Evolutionary conservation across 2,888 invertebrate genomes (phyloP), one percentile per base, ranked within the genome.

Genomic region (Tetropium fuscum): DNA sequence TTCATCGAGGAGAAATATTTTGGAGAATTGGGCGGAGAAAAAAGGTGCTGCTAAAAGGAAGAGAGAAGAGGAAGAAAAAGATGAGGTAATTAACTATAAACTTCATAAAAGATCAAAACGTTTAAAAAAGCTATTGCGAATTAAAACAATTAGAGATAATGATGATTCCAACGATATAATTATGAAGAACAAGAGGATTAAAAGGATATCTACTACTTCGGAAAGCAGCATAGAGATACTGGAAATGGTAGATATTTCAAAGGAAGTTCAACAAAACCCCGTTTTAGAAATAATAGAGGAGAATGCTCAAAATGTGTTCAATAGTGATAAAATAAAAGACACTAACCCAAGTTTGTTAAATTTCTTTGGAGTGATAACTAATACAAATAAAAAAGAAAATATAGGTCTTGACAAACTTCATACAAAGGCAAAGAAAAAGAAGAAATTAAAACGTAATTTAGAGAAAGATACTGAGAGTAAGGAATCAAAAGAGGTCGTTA

Each of bases 1-100:
- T 18, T 41, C 41, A 18, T 85, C 85, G 72, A 83, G 88, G 68
- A 84, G 84, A 63, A 73, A 85, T 22, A 66, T 85, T 32, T 78
- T 90, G 45, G 83, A 87, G 74, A 85, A 85, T 62, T 87, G 90
- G 87, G 87, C 89, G 6, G 86, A 89, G 65, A 83, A 83, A 15
- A 90, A 88, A 74, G 88, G 89, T 1, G 82, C 83, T 43, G 59
- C 83, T 0, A 89, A 88, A 66, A 83, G 87, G 58, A 87, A 88
- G 78, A 64, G 73, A 68, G 84, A 86, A 20, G 86, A 87, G 22
- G 84, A 86, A 57, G 84, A 84, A 38, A 84, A 86, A 51, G 87
- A 86, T 43, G 83, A 84, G 47, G 83, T 80, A 66, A 85, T 90
- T 10, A 85, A 87, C 57, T 78, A 80, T 27, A 83, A 87, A 77